Evolutionary conservation across 2,113 vertebrate genomes (phyloP), one percentile per base, ranked within the genome.

Genomic region (Notiomystis cincta): DNA sequence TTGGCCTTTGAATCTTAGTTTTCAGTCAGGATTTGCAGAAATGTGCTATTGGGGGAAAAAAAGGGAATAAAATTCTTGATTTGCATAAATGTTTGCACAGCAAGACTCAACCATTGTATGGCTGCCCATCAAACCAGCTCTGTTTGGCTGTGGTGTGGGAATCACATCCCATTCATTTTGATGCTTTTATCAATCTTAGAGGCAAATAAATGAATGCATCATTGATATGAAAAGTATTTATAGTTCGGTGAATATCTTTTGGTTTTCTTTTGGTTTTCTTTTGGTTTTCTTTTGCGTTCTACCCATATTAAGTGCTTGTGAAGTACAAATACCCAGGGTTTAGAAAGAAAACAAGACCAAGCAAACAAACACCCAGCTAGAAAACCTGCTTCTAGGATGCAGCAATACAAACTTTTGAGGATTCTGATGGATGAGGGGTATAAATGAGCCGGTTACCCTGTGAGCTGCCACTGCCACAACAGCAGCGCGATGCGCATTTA

Each of bases 401-500:
- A 75, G 19, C 24, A 53, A 17, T 40, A 27, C 31, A 71, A 64
- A 13, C 14, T 50, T 60, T 2, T 7, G 31, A 27, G 31, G 40
- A 27, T n/a, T 56, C 10, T 10, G 20, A 6, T 30, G 56, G 30
- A 14, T n/a, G 6, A 48, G 25, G 21, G 37, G 2, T 6, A 30
- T 14, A 35, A 67, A 50, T n/a, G 2, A 22, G 6, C 5, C 24
- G 66, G 10, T 19, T 15, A 3, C 0, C 4, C 13, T n/a, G n/a
- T n/a, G n/a, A n/a, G n/a, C 11, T 27, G 15, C 11, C 22, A 14
- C 2, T 2, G 2, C 15, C 9, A 13, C 10, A 20, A 5, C 5
- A 0, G 1, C 7, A 2, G 24, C 10, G 33, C 1, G 2, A 2
- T 22, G 11, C 25, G 9, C 7, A 2, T 65, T 25, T 33, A 9